A percentile compares a stretch with the other conserved stretches of the same genome.
These are phyloP conservation scores for Camarhynchus parvulus DNA, from an alignment of 2,113 vertebrate species.

Conservation along the genomic window DNA sequence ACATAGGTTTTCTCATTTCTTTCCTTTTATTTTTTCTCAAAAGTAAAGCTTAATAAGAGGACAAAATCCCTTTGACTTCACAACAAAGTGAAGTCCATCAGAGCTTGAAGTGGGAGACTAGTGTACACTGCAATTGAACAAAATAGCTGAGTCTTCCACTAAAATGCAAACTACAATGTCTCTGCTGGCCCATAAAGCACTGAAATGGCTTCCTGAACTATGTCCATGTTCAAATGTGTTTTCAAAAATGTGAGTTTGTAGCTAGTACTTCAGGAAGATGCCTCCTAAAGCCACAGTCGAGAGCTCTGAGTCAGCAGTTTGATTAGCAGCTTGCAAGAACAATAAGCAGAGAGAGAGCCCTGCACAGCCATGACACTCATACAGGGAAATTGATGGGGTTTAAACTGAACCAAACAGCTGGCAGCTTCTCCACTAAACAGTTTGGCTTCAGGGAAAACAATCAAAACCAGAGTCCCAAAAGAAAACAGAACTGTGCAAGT, in stretches of 20 bases:
- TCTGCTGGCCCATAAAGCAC: neutral
- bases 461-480: neutral
- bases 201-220: neutral
- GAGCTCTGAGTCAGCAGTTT: neutral
- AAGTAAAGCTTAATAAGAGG: neutral
- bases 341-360: neutral
- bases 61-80: neutral
- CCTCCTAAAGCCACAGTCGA: neutral
- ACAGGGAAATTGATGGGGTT: neutral
- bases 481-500: neutral
- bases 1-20: neutral
- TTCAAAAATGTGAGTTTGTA: neutral
- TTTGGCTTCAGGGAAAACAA: neutral
- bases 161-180: neutral
- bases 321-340: neutral
- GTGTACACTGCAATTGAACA: neutral
- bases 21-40: neutral
- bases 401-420: neutral
- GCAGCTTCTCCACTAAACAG: neutral
- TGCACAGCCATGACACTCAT: neutral
- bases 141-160: neutral
- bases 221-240: neutral
- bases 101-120: neutral
- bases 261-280: neutral
- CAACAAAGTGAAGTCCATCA: neutral